These are phyloP conservation scores for Drosophila sechellia DNA, from an alignment of 1,140 invertebrate genomes.

Conservation along the genomic window DNA sequence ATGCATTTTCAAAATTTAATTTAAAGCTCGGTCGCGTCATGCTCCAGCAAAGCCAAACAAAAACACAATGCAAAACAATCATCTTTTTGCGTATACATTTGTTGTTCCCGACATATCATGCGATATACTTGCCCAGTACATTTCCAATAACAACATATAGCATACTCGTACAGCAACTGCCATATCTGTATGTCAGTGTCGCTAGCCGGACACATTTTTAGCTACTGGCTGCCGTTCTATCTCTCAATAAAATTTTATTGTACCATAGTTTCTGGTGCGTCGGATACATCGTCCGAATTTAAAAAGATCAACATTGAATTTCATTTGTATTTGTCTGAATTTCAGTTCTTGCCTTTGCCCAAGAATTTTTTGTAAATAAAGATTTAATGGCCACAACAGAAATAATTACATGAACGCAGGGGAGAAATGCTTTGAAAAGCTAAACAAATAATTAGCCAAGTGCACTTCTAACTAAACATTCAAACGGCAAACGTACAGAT, in stretches of 20 bases:
- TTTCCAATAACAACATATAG: neutral
- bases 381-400: constrained; percentile 13
- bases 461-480: constrained; percentile 2
- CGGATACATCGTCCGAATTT: constrained; percentile 6
- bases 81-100: constrained; percentile 29
- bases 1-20: constrained; percentile 46
- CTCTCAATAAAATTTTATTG: constrained; percentile 50
- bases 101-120: constrained; percentile 3
- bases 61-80: constrained; percentile 50
- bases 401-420: constrained; percentile 11
- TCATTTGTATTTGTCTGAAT: constrained; percentile 18
- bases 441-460: constrained; percentile 12
- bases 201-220: constrained; percentile 21
- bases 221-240: constrained; percentile 32
- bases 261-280: constrained; percentile 16
- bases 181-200: constrained; percentile 37
- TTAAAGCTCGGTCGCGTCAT: constrained; percentile 39
- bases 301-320: constrained; percentile 27
- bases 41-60: constrained; percentile 44
- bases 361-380: constrained; percentile 29
- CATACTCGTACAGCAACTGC: constrained; percentile 10
- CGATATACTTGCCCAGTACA: constrained; percentile 7
- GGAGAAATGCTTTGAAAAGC: constrained; percentile 1
- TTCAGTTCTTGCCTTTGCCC: neutral
- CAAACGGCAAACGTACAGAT: neutral